A percentile compares a stretch with the other conserved stretches of the same genome.
These are phyloP conservation scores for Sceliomorpha sp. DNA, from an alignment of 2,888 invertebrate genomes.

Conservation along the genomic window DNA sequence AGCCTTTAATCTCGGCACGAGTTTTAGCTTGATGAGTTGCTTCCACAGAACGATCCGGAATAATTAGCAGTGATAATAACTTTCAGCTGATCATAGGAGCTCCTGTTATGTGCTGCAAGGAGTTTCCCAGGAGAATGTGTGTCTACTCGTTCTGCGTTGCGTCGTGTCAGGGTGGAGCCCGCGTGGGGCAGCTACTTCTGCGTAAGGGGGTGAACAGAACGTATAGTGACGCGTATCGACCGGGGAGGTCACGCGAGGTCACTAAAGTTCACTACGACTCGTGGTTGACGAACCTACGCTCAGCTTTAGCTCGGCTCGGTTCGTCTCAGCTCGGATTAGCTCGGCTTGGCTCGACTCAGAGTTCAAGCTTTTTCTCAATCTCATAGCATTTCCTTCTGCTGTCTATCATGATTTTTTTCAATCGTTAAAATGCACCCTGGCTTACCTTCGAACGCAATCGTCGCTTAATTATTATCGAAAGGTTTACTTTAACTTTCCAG, in stretches of 20 bases:
- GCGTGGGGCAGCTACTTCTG: slow-evolving; percentile 36
- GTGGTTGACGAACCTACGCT: slow-evolving; percentile 66
- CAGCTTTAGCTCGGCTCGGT: slow-evolving; percentile 21
- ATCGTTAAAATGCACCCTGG: too few species aligned
- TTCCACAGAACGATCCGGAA: neutral
- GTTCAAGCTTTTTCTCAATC: slow-evolving; percentile 16
- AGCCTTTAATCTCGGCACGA: too few species aligned
- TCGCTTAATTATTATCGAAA: too few species aligned
- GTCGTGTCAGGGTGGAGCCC: slow-evolving; percentile 28
- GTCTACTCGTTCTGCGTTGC: neutral
- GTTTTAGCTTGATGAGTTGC: too few species aligned
- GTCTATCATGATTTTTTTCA: slow-evolving; percentile 1
- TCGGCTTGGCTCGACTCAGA: slow-evolving; percentile 8
- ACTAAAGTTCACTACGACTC: slow-evolving; percentile 76
- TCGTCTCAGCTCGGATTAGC: slow-evolving; percentile 21
- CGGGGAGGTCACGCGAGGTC: slow-evolving; percentile 76
- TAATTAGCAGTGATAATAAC: neutral
- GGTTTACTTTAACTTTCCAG: too few species aligned
- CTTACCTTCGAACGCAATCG: too few species aligned
- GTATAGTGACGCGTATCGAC: slow-evolving; percentile 75
- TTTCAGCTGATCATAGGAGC: neutral
- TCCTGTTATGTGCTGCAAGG: neutral
- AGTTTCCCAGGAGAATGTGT: slow-evolving; percentile 26
- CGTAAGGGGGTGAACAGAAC: slow-evolving; percentile 54
- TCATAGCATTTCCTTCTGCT: slow-evolving; percentile 9